Evolutionary conservation across 2,797 vertebrate species (phyloP).

Genomic region (Naso thynnoides): DNA sequence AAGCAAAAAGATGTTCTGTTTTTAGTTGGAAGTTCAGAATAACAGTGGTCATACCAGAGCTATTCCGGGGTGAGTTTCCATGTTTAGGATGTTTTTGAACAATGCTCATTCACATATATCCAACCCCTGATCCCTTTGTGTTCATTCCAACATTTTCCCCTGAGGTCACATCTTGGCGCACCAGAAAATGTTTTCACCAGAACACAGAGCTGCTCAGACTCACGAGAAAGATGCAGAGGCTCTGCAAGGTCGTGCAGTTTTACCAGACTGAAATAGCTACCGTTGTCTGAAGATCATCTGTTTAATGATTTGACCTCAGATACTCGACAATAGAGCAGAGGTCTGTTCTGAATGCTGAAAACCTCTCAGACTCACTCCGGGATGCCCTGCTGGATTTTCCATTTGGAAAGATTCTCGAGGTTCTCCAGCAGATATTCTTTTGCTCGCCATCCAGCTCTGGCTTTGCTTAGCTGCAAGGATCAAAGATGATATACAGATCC

Average conservation of each 20-base stretch:
- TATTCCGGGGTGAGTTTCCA: constrained; percentile 18
- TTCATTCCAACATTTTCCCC: constrained; percentile 35
- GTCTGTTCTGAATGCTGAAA: constrained; percentile 47
- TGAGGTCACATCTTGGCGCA: constrained; percentile 28
- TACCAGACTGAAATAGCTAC: neutral
- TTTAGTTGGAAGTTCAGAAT: constrained; percentile 11
- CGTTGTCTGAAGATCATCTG: constrained; percentile 40
- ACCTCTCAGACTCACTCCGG: constrained; percentile 29
- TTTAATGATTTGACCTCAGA: constrained; percentile 49
- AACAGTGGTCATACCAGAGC: constrained; percentile 23
- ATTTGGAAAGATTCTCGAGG: constrained; percentile 50
- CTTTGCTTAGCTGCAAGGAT: constrained; percentile 47
- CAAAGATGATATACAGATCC: constrained; percentile 66
- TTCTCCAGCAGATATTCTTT: constrained; percentile 48
- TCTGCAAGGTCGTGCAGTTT: constrained; percentile 27
- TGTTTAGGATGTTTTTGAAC: constrained; percentile 30
- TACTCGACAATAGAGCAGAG: constrained; percentile 29
- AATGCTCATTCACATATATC: constrained; percentile 33
- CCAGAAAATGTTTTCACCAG: constrained; percentile 11
- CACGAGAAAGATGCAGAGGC: constrained; percentile 9
- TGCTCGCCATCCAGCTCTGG: constrained; percentile 49
- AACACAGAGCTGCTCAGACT: constrained; percentile 13
- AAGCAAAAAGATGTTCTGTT: constrained; percentile 14
- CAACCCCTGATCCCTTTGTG: constrained; percentile 21
- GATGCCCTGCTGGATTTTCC: constrained; percentile 62